These are phyloP conservation scores for Marcusenius ussheri DNA, from an alignment of 2,113 vertebrate genomes.

Conservation along the genomic window DNA sequence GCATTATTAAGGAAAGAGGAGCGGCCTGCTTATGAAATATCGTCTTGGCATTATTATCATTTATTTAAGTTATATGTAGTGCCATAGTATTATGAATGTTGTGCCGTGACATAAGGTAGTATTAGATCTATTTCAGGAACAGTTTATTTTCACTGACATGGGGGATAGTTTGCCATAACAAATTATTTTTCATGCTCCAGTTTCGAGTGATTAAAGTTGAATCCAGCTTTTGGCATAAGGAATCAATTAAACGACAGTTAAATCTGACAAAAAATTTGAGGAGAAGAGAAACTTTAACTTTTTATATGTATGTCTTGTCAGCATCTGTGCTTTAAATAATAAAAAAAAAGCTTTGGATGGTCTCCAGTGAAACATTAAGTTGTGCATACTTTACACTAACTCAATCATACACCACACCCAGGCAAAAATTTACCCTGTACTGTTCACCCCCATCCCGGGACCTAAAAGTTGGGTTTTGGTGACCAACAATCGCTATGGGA, in stretches of 20 bases:
- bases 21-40: slow-evolving; percentile 2
- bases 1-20: background rate
- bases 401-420: slow-evolving; percentile 42
- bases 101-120: slow-evolving; percentile 52
- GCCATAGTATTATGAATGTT: slow-evolving; percentile 49
- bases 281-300: slow-evolving; percentile 62
- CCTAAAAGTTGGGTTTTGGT: background rate
- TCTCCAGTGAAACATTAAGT: slow-evolving; percentile 58
- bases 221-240: slow-evolving; percentile 68
- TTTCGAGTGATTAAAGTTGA: slow-evolving; percentile 64
- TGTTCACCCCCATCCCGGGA: background rate
- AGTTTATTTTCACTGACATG: slow-evolving; percentile 44
- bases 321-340: slow-evolving; percentile 71
- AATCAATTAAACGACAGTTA: slow-evolving; percentile 76
- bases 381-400: slow-evolving; percentile 45
- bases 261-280: slow-evolving; percentile 71
- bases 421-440: slow-evolving; percentile 4
- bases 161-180: slow-evolving; percentile 62
- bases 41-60: slow-evolving; percentile 37
- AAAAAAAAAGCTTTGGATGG: slow-evolving; percentile 46
- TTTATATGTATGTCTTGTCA: slow-evolving; percentile 48
- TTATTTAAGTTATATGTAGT: slow-evolving; percentile 44
- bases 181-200: slow-evolving; percentile 63
- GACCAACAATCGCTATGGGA: background rate
- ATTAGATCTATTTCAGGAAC: slow-evolving; percentile 33